A percentile compares a stretch with the other conserved stretches of the same genome.
phyloP scores from a whole-genome alignment of 2,888 invertebrate species.

The Noctua janthina region DNA sequence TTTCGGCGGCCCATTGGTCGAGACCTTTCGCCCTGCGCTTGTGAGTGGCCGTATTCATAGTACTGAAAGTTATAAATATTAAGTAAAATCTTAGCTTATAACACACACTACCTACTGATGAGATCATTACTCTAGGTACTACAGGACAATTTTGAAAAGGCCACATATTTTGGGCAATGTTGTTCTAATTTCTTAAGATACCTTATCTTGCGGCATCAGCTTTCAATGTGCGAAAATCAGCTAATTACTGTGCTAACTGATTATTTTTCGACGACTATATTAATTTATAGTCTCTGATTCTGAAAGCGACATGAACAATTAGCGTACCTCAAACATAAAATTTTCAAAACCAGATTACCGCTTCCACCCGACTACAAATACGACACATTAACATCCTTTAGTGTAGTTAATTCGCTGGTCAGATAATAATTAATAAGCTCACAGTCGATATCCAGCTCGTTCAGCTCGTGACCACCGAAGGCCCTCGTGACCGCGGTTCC shows the following conservation, averaged over 20 bases:
- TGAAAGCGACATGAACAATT: not conserved
- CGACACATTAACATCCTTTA: constrained; percentile 76
- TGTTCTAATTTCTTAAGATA: not conserved
- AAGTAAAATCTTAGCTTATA: not conserved
- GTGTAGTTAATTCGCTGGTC: constrained; percentile 81
- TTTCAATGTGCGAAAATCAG: not conserved
- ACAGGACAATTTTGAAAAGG: not conserved
- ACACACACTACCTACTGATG: not conserved
- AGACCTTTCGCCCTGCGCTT: constrained; percentile 83
- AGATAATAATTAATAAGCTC: constrained; percentile 78
- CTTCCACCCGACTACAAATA: constrained; percentile 62
- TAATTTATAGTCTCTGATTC: not conserved
- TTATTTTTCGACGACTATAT: not conserved
- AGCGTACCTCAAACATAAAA: not conserved
- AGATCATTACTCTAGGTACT: not conserved
- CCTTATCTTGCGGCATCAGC: not conserved
- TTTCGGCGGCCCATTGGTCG: constrained; percentile 80
- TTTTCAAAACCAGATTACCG: not conserved
- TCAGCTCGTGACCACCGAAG: constrained; percentile 88
- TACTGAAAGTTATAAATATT: constrained; percentile 16
- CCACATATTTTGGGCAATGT: not conserved
- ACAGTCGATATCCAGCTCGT: constrained; percentile 80
- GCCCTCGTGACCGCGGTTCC: constrained; percentile 89
- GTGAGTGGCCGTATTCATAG: constrained; percentile 78
- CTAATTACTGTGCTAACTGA: not conserved